Evolutionary conservation across 2,797 vertebrate species (phyloP).

Genomic region (Octomys mimax): DNA sequence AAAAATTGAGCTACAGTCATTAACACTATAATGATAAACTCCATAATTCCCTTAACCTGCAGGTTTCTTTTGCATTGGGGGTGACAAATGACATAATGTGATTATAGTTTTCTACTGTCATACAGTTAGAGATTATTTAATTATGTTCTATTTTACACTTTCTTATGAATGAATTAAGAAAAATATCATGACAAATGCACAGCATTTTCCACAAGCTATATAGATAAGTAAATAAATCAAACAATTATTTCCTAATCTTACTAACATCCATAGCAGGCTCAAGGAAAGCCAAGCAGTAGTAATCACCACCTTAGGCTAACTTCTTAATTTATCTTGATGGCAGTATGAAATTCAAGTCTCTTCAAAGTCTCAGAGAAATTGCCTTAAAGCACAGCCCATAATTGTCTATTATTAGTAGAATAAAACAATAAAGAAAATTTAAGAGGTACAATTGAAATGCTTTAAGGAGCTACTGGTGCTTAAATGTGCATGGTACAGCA

Average conservation of each 20-base stretch:
- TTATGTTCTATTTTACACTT: slow-evolving; percentile 54
- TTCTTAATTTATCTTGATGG: slow-evolving; percentile 69
- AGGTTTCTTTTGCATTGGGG: slow-evolving; percentile 25
- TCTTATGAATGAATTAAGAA: slow-evolving; percentile 60
- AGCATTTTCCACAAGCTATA: slow-evolving; percentile 62
- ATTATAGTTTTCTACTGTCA: slow-evolving; percentile 21
- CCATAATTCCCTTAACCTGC: slow-evolving; percentile 43
- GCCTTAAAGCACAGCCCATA: background rate
- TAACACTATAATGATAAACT: slow-evolving; percentile 42
- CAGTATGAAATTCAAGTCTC: slow-evolving; percentile 15
- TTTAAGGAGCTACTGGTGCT: slow-evolving; percentile 17
- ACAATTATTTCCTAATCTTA: slow-evolving; percentile 79
- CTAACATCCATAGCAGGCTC: slow-evolving; percentile 1
- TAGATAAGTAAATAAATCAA: slow-evolving; percentile 83
- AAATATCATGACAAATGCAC: slow-evolving; percentile 52
- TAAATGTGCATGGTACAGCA: background rate
- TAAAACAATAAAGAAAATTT: background rate
- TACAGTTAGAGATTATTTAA: slow-evolving; percentile 55
- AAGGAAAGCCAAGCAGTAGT: slow-evolving; percentile 63
- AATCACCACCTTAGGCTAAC: slow-evolving; percentile 32
- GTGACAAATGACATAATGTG: slow-evolving; percentile 54
- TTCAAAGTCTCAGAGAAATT: slow-evolving; percentile 1
- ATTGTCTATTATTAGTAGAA: background rate
- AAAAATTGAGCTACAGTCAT: background rate
- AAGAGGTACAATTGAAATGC: background rate